These are phyloP conservation scores for Trichogramma evanescens DNA, from an alignment of 2,888 invertebrate genomes.

Conservation along the genomic window DNA sequence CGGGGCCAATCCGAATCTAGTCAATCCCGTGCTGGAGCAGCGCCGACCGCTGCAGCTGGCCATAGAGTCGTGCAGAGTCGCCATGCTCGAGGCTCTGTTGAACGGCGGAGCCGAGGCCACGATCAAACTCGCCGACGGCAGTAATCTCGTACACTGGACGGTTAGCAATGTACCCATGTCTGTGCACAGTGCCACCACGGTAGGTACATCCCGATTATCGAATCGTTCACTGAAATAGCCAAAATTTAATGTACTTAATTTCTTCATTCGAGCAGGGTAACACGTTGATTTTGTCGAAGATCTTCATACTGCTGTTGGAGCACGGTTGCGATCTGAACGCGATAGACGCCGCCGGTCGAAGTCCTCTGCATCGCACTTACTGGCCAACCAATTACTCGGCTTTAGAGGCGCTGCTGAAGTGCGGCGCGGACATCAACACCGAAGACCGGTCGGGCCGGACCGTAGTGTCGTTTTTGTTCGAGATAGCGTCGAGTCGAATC, in stretches of 20 bases:
- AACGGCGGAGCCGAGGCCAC: background rate
- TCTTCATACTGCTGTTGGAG: background rate
- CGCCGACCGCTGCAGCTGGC: background rate
- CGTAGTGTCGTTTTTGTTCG: slow-evolving; percentile 1
- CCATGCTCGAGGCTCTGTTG: background rate
- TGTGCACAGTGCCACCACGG: too few relatives aligned
- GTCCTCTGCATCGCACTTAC: background rate
- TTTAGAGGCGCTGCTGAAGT: background rate
- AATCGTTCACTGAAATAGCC: too few relatives aligned
- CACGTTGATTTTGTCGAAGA: background rate
- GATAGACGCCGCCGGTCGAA: background rate
- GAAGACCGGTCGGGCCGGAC: slow-evolving; percentile 3
- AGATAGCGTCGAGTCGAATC: background rate
- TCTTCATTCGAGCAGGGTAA: too few relatives aligned
- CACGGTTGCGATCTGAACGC: slow-evolving; percentile 3
- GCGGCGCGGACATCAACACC: slow-evolving; percentile 7
- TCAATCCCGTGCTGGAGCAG: background rate
- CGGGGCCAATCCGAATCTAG: background rate
- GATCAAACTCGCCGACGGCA: background rate
- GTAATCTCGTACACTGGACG: background rate
- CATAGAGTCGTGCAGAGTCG: background rate
- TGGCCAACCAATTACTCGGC: background rate
- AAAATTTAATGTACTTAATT: too few relatives aligned
- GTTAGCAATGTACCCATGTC: background rate
- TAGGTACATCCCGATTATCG: too few relatives aligned